A percentile compares a stretch with the other conserved stretches of the same genome.
Evolutionary conservation across 2,113 vertebrate species (phyloP).

Genomic region (Urocynchramus pylzowi): DNA sequence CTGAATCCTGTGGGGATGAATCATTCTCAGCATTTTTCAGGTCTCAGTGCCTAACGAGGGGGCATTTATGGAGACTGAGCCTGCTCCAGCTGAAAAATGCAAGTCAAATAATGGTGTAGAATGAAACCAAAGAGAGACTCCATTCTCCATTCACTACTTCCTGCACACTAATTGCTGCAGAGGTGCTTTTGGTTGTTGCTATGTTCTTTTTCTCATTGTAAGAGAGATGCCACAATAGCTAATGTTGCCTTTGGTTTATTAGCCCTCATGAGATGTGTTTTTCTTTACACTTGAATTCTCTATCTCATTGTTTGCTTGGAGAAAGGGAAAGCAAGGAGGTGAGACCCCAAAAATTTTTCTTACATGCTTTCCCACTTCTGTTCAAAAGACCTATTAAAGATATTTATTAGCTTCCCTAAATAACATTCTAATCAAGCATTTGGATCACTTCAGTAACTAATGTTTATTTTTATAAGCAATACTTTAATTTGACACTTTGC

Average conservation of each 20-base stretch:
- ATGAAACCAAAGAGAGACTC: not conserved
- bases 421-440: slow-evolving; percentile 59
- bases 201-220: not conserved
- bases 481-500: slow-evolving; percentile 78
- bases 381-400: not conserved
- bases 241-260: not conserved
- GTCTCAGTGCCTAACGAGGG: not conserved
- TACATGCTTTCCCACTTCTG: not conserved
- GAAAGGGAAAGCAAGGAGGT: not conserved
- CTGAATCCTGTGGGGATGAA: not conserved
- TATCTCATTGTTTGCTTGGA: not conserved
- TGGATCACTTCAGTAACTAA: slow-evolving; percentile 71
- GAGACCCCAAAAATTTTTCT: not conserved
- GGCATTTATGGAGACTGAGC: not conserved
- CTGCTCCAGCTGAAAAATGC: not conserved
- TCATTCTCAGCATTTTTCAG: not conserved
- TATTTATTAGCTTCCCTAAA: slow-evolving; percentile 65
- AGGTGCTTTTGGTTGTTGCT: not conserved
- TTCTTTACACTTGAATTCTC: not conserved
- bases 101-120: not conserved
- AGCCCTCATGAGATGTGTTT: not conserved
- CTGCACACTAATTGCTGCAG: not conserved
- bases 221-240: not conserved
- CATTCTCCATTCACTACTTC: not conserved
- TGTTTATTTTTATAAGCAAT: slow-evolving; percentile 79